Conservation (phyloP, 2,797 vertebrate species). For the Labeo calbasu region DNA sequence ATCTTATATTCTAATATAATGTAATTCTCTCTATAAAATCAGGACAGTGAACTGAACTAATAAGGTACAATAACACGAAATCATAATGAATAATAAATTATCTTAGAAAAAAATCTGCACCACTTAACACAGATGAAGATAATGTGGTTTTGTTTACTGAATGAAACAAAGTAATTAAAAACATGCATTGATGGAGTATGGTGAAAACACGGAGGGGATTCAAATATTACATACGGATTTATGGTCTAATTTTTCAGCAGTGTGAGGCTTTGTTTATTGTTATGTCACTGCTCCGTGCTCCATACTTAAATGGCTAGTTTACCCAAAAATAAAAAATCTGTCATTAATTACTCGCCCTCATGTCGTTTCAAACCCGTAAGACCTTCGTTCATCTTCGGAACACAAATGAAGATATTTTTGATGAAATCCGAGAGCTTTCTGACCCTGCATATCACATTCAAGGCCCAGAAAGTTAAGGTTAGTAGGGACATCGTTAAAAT, state of each 20-base stretch:
- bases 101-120: neutral
- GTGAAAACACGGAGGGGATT: neutral
- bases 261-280: neutral
- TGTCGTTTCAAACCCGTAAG: too few relatives aligned
- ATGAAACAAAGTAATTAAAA: neutral
- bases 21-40: slow-evolving; percentile 25
- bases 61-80: slow-evolving; percentile 54
- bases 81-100: slow-evolving; percentile 60
- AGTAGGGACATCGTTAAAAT: too few relatives aligned
- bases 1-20: neutral
- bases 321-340: too few relatives aligned
- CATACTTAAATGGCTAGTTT: too few relatives aligned
- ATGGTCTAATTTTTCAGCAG: neutral
- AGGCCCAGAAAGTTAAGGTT: too few relatives aligned
- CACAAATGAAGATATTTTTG: too few relatives aligned
- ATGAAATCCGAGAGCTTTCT: too few relatives aligned
- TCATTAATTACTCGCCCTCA: too few relatives aligned
- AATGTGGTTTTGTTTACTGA: neutral
- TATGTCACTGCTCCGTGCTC: neutral
- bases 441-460: too few relatives aligned
- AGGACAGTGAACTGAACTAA: slow-evolving; percentile 37
- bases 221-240: neutral
- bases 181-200: neutral
- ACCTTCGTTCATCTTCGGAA: too few relatives aligned
- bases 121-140: neutral